phyloP scores from a whole-genome alignment of 2,113 vertebrate genomes.

The Oceanites oceanicus region DNA sequence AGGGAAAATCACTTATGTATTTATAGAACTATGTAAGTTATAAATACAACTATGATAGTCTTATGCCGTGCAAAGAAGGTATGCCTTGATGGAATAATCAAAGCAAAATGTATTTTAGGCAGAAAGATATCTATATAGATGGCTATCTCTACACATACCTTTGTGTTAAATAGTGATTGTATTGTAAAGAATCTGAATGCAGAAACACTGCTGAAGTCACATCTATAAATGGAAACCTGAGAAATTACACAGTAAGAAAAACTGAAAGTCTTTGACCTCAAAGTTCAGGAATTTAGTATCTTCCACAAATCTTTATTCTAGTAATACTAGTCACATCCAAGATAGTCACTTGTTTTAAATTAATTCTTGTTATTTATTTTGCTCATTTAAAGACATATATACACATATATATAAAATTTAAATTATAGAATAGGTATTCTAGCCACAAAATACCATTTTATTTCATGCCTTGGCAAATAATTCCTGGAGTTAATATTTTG shows the following conservation, averaged over 20 bases:
- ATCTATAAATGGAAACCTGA: neutral
- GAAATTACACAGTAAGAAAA: neutral
- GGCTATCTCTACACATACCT: neutral
- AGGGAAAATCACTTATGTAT: neutral
- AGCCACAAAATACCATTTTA: neutral
- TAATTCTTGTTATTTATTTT: neutral
- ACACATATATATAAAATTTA: neutral
- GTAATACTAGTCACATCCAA: neutral
- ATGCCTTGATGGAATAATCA: neutral
- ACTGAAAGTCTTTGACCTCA: neutral
- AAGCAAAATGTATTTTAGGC: neutral
- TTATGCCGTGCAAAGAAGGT: neutral
- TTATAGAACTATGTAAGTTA: neutral
- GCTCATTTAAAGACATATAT: neutral
- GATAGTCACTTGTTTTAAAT: neutral
- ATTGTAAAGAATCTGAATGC: neutral
- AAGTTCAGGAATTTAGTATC: neutral
- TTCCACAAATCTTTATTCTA: neutral
- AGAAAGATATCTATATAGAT: neutral
- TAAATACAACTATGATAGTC: neutral
- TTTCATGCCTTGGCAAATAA: neutral
- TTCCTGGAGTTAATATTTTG: neutral
- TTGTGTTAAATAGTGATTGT: neutral
- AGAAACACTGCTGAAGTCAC: neutral
- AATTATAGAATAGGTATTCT: neutral